Base-by-base conservation (phyloP, 2,888 invertebrate genomes). In the Thyatira batis region DNA sequence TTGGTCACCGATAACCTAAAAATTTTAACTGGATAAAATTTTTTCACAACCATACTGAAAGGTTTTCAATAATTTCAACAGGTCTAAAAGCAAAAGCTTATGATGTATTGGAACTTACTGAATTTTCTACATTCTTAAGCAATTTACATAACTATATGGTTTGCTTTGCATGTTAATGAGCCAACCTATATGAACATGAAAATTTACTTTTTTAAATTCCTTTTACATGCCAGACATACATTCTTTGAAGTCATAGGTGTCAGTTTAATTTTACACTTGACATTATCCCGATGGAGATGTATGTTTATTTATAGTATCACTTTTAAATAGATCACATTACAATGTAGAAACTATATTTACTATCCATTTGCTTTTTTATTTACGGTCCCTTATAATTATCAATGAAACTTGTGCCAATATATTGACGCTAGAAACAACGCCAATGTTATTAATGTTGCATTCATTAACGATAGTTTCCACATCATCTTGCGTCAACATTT, bases 211-310 rank as follows among this genome's bases (percentile, higher is more conserved):
- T 1, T 6, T 43, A 3, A 6, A 11, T 13, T 13, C 11, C 17
- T 13, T 17, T 9, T 17, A 5, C 20, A 9, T 44, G 9, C 6
- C 6, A 20, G 20, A 2, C 1, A 20, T 2, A 10, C 9, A 44
- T 44, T 44, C 20, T 44, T 8, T n/a, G n/a, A n/a, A n/a, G n/a
- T n/a, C 44, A 51, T 23, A 49, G 39, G 11, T 50, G 53, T 54
- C 54, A 11, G 48, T 52, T 56, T 54, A 63, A 58, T 48, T 57
- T 58, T 27, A 57, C 49, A 55, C 55, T 52, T 55, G 21, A 20
- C 49, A 60, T 53, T 63, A 68, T 63, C 71, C 75, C 65, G 80
- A 85, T 84, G 82, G 85, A 82, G 82, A 71, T 79, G 83, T 78
- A 78, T 49, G 55, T 57, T 61, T 67, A 67, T 73, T 71, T 68